Conservation (phyloP, 1,140 invertebrate genomes). For the Drosophila aff. region DNA sequence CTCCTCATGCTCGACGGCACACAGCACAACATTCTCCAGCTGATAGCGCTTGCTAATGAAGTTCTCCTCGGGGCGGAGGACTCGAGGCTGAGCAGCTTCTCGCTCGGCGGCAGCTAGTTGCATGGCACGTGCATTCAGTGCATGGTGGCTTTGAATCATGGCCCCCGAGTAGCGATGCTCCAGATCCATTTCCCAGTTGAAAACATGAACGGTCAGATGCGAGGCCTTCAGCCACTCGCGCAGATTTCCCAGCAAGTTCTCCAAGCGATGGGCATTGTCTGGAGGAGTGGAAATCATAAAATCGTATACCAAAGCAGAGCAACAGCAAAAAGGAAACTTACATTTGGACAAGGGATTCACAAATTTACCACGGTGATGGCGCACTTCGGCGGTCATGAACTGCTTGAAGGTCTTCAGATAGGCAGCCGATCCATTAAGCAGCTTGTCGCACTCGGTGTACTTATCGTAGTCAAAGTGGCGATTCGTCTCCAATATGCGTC, state of each 20-base stretch:
- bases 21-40: slow-evolving; percentile 30
- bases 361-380: slow-evolving; percentile 61
- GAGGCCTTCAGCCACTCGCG: slow-evolving; percentile 55
- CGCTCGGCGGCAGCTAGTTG: slow-evolving; percentile 11
- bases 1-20: slow-evolving; percentile 45
- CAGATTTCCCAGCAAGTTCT: slow-evolving; percentile 37
- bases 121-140: slow-evolving; percentile 27
- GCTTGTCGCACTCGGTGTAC: slow-evolving; percentile 62
- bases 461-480: slow-evolving; percentile 57
- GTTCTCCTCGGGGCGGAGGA: slow-evolving; percentile 31
- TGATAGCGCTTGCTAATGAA: slow-evolving; percentile 40
- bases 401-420: slow-evolving; percentile 27
- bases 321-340: slow-evolving; percentile 8
- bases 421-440: slow-evolving; percentile 22
- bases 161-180: slow-evolving; percentile 61
- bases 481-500: slow-evolving; percentile 57
- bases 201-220: slow-evolving; percentile 56
- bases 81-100: not conserved
- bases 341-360: slow-evolving; percentile 7
- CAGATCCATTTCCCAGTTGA: slow-evolving; percentile 76
- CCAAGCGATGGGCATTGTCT: slow-evolving; percentile 57
- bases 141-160: slow-evolving; percentile 45
- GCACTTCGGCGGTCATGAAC: slow-evolving; percentile 42
- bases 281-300: not conserved
- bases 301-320: not conserved